Conservation (phyloP, 1,140 invertebrate species). For the Anagrus nilaparvatae region DNA sequence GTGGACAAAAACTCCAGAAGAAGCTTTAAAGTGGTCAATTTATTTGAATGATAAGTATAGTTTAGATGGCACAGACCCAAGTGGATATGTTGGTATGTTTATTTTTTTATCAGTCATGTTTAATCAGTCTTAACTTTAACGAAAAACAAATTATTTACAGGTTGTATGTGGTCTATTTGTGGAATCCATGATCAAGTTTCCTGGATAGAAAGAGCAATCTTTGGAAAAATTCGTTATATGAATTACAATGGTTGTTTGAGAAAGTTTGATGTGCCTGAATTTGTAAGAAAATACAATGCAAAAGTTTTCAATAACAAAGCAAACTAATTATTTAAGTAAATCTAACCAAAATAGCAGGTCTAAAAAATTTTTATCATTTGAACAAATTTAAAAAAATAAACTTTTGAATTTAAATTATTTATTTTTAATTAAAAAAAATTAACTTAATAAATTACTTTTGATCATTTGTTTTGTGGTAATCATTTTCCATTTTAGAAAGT, state of each 20-base stretch:
- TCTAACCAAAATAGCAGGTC: too few relatives aligned
- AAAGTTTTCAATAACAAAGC: slow-evolving; percentile 41
- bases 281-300: slow-evolving; percentile 56
- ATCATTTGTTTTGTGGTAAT: too few relatives aligned
- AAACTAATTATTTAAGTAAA: too few relatives aligned
- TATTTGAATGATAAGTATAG: slow-evolving; percentile 82
- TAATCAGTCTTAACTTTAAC: too few relatives aligned
- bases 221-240: slow-evolving; percentile 90
- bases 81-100: slow-evolving; percentile 76
- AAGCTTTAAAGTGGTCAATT: slow-evolving; percentile 65
- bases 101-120: slow-evolving; percentile 2
- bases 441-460: too few relatives aligned
- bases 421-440: too few relatives aligned
- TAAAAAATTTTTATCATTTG: too few relatives aligned
- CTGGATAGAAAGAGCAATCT: slow-evolving; percentile 75
- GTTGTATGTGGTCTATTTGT: slow-evolving; percentile 90
- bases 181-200: slow-evolving; percentile 87
- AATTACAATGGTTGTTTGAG: slow-evolving; percentile 80
- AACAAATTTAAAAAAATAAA: too few relatives aligned
- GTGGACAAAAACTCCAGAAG: slow-evolving; percentile 70
- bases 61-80: slow-evolving; percentile 81
- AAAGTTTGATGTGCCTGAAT: slow-evolving; percentile 75
- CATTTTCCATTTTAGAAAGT: too few relatives aligned
- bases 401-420: too few relatives aligned
- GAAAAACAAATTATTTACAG: too few relatives aligned